A percentile compares a stretch with the other conserved stretches of the same genome.
phyloP scores from a whole-genome alignment of 2,797 vertebrate genomes.

The Monodelphis domestica region DNA sequence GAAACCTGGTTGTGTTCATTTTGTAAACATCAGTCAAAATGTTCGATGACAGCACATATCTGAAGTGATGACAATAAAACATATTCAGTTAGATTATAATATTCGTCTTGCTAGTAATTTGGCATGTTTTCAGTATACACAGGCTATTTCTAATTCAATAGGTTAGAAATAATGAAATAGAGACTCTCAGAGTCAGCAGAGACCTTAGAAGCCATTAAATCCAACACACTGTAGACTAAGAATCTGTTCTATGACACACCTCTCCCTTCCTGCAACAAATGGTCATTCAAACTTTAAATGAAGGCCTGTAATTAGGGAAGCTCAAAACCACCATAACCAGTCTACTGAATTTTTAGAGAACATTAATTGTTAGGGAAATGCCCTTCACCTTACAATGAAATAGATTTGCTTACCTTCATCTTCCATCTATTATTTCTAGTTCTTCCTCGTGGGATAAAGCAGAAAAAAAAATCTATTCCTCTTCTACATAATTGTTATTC shows the following conservation, averaged over 20 bases:
- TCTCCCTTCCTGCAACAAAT: neutral
- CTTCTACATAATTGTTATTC: too few relatives aligned
- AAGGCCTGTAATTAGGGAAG: neutral
- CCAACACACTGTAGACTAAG: neutral
- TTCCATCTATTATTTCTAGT: neutral
- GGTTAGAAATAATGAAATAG: neutral
- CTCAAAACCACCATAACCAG: neutral
- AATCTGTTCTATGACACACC: neutral
- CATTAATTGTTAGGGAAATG: neutral
- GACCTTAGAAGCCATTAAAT: neutral
- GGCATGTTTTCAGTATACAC: neutral
- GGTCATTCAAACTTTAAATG: neutral
- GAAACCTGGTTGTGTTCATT: slow-evolving; percentile 4
- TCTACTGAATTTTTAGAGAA: neutral
- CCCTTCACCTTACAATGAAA: neutral
- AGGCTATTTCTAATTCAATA: neutral
- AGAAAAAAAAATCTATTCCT: neutral
- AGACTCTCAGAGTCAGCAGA: neutral
- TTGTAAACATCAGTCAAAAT: slow-evolving; percentile 4
- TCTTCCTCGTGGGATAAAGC: neutral
- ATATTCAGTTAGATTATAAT: neutral
- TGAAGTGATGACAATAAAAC: neutral
- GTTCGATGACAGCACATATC: neutral
- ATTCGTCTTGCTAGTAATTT: slow-evolving; percentile 28
- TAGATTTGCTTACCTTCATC: neutral